These are phyloP conservation scores for Trichogramma pretiosum DNA, from an alignment of 1,140 invertebrate species.

Conservation along the genomic window DNA sequence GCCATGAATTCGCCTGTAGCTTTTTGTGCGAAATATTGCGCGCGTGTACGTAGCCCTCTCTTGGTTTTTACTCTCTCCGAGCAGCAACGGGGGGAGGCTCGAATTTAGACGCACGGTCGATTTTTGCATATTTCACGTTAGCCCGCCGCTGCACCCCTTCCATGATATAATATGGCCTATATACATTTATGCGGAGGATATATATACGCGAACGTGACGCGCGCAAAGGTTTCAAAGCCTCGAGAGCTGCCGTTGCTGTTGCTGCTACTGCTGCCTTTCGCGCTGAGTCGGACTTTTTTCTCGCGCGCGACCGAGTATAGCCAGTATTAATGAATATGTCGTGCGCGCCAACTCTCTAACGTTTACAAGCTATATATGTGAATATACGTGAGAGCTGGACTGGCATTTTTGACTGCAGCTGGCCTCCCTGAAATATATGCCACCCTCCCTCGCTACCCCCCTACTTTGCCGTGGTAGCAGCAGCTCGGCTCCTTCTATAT, in stretches of 20 bases:
- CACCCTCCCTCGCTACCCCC: too few relatives aligned
- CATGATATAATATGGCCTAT: not conserved
- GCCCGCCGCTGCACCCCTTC: not conserved
- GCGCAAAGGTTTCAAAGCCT: too few relatives aligned
- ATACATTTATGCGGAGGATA: not conserved
- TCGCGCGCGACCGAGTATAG: not conserved
- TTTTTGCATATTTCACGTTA: constrained; percentile 16
- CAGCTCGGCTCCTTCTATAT: not conserved
- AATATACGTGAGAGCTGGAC: too few relatives aligned
- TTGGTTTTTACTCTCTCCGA: too few relatives aligned
- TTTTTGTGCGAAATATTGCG: too few relatives aligned
- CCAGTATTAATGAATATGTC: constrained; percentile 7
- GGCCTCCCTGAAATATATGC: too few relatives aligned
- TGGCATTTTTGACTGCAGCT: too few relatives aligned
- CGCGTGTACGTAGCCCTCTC: too few relatives aligned
- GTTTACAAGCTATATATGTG: too few relatives aligned
- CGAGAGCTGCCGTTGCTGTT: too few relatives aligned
- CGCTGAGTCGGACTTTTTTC: not conserved
- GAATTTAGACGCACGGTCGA: constrained; percentile 6
- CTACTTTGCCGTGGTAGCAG: not conserved
- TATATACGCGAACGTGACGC: not conserved
- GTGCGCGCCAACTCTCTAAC: too few relatives aligned
- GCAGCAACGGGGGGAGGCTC: not conserved
- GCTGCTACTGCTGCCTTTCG: not conserved
- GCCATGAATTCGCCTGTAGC: too few relatives aligned